These are phyloP conservation scores for Xanthia icteritia DNA, from an alignment of 2,888 invertebrate genomes.

Conservation along the genomic window DNA sequence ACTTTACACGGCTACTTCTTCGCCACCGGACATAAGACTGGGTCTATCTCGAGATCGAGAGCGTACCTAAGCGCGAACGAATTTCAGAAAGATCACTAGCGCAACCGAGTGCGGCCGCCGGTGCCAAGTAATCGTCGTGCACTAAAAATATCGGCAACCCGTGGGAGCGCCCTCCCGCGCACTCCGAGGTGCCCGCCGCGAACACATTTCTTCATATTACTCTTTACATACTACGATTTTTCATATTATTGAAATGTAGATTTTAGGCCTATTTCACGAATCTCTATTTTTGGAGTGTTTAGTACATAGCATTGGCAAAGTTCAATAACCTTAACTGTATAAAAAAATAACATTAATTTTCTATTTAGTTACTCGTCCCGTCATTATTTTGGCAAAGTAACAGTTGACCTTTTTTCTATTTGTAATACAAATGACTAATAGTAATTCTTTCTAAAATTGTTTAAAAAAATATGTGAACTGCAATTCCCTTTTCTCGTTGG, in stretches of 20 bases:
- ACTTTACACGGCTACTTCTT: conserved; percentile 74
- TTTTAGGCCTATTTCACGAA: conserved; percentile 50
- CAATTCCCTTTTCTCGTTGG: conserved; percentile 9
- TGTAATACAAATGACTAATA: conserved; percentile 46
- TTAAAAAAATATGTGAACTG: background rate
- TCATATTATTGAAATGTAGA: conserved; percentile 65
- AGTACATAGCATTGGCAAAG: conserved; percentile 24
- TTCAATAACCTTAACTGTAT: conserved; percentile 36
- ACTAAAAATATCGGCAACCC: conserved; percentile 92
- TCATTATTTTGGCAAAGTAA: conserved; percentile 58
- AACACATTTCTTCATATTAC: conserved; percentile 88
- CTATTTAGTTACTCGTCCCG: conserved; percentile 40
- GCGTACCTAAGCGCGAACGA: conserved; percentile 86
- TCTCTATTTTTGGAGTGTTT: conserved; percentile 41
- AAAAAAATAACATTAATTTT: conserved; percentile 32
- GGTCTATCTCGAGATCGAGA: conserved; percentile 85
- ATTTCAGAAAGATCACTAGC: conserved; percentile 90
- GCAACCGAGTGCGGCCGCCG: conserved; percentile 89
- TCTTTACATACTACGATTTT: conserved; percentile 71
- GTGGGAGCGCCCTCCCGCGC: conserved; percentile 91
- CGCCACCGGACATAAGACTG: conserved; percentile 82
- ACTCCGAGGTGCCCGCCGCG: conserved; percentile 85
- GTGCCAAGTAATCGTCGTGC: conserved; percentile 92
- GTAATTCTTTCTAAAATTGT: conserved; percentile 17
- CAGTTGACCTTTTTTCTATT: conserved; percentile 51